These are phyloP conservation scores for Brachyptera putata DNA, from an alignment of 2,888 invertebrate species.

Conservation along the genomic window DNA sequence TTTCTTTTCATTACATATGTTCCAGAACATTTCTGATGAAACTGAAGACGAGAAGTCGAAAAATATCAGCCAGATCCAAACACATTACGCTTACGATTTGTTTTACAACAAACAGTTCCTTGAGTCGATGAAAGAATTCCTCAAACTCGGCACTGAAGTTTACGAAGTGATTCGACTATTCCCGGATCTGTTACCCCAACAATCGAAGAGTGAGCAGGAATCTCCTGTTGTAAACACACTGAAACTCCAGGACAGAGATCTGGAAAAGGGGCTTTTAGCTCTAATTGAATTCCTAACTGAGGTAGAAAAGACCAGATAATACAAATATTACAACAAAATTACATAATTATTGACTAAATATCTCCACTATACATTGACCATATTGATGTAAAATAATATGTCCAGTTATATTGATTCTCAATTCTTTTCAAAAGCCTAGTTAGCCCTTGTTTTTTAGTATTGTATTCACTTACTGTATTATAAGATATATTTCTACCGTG, in stretches of 20 bases:
- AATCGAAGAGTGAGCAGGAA: conserved; percentile 50
- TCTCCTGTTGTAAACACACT: conserved; percentile 46
- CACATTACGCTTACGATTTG: conserved; percentile 83
- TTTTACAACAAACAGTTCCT: conserved; percentile 85
- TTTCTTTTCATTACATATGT: too few species aligned
- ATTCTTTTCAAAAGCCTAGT: background rate
- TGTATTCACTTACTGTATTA: too few species aligned
- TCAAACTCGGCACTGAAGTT: conserved; percentile 72
- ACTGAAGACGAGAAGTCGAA: conserved; percentile 73
- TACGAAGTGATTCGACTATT: conserved; percentile 87
- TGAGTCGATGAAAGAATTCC: conserved; percentile 88
- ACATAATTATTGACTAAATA: too few species aligned
- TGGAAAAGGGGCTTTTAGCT: conserved; percentile 83
- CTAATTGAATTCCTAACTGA: conserved; percentile 86
- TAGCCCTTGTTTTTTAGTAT: too few species aligned
- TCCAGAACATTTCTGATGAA: conserved; percentile 81
- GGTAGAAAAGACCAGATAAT: too few species aligned
- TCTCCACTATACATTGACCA: too few species aligned
- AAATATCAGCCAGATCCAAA: conserved; percentile 83
- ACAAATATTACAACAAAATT: too few species aligned
- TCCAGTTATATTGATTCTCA: background rate
- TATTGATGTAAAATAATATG: too few species aligned
- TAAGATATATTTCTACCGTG: too few species aligned
- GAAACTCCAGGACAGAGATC: conserved; percentile 72
- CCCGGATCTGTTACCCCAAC: conserved; percentile 74